Evolutionary conservation across 2,888 invertebrate genomes (phyloP), one percentile per base, ranked within the genome.

Genomic region (Clivina fossor): DNA sequence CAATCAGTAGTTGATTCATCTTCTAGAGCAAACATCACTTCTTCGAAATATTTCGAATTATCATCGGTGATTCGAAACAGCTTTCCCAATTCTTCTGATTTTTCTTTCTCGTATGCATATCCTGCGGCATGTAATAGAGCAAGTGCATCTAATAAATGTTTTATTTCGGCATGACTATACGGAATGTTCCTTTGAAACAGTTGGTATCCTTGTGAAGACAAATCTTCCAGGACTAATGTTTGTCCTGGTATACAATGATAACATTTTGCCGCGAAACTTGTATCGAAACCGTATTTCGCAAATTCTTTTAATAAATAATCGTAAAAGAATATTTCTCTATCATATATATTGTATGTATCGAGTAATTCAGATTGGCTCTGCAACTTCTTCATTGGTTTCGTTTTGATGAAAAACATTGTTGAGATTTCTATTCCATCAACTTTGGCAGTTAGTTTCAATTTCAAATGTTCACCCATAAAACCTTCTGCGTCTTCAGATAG

Each of bases 51-150:
- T 8, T 63, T 55, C 1, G 58, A 48, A 54, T 63, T 62, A 9
- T 61, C 59, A 2, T 64, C 61, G 4, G 33, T 9, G 38, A 69
- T 44, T 33, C 47, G 61, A 50, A 63, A 65, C 13, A 38, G 55
- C 13, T 16, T 57, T 5, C 58, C 51, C 9, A 60, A 26, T 28
- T 62, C 60, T 15, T 62, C 55, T 1, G 60, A 58, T 56, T 64
- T 65, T 9, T 64, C 67, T 57, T 75, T 71, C 66, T 81, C 80
- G 59, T 72, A 78, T 43, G 79, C 67, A 4, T 80, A 71, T 4
- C 76, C 71, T n/a, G 75, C 70, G 0, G 76, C 74, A 55, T 81
- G 81, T 59, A 80, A 76, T 61, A 77, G 74, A 0, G 80, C 76
- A 26, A 81, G 61, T 2, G 76, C 71, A 53, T 70, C 68, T 40